Base-by-base conservation (phyloP, 53 echinoderm and acorn worm genomes). In the Paelopatides confundens region DNA sequence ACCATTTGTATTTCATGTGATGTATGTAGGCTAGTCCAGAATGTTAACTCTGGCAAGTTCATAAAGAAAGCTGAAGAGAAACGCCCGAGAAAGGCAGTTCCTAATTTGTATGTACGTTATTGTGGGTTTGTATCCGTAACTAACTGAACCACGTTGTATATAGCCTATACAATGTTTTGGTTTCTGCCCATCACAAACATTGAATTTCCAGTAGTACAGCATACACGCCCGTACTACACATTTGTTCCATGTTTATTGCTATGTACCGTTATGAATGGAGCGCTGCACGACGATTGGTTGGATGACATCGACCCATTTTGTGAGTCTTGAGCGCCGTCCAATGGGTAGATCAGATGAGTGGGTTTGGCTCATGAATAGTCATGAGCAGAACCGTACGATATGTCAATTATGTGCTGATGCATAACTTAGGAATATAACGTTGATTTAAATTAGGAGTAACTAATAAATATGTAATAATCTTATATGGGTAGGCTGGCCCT, bases 291-390 rank as follows among this genome's bases (percentile, higher is more conserved):
- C 43, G 52, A 81, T 81, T 81, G 81, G 81, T 51, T 32, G 29
- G 7, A 52, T 51, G 52, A 26, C 53, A 81, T 81, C 81, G 81
- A 30, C 81, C 52, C 81, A 81, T 81, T 54, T 81, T 81, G 81
- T 81, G 52, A 52, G 58, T 51, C 27, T 49, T 1, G 18, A 30
- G 18, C 33, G 18, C 33, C 21, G 58, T 14, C 81, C 81, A 81
- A 81, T 51, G n/a, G 49, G 31, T 54, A 4, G 47, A 14, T 81
- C n/a, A 23, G 30, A 10, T 11, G 10, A 1, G 81, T 49, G 58
- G 81, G 81, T 35, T 81, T 23, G 81, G 81, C 52, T 81, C 53
- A 81, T 28, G 21, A 48, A 11, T 12, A 32, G 15, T 0, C 32
- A 81, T 28, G 21, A 48, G 2, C 2, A 32, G 5, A 40, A 48